Base-by-base conservation (phyloP, 2,888 invertebrate species). In the Zeuzera pyrina region DNA sequence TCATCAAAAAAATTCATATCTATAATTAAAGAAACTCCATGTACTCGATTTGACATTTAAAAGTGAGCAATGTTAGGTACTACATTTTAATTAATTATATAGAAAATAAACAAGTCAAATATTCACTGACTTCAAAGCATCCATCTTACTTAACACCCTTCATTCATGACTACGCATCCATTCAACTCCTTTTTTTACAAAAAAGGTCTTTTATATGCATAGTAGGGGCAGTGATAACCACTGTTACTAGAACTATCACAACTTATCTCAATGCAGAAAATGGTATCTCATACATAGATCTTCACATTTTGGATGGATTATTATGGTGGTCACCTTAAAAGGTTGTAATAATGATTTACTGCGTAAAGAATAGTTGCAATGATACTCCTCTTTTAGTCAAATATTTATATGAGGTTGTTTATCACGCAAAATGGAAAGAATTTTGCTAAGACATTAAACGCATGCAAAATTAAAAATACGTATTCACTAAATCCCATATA, bases 321-420 rank as follows among this genome's bases (percentile, higher is more conserved):
- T 36, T 42, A 36, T 44, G 50, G 50, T 58, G 54, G 53, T 52
- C 59, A 62, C 51, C 60, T 61, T 52, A 57, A 52, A 61, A 62
- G 54, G 47, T 46, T 50, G 45, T 63, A 62, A 71, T 61, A 42
- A 56, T 71, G 70, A 72, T 72, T 68, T 72, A 72, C 59, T 57
- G 46, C 45, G 39, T 45, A 54, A 63, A 59, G 60, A 56, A 56
- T 52, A 54, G 46, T 43, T 47, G 30, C 34, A 10, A 24, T 24
- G 24, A 24, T 10, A 24, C 24, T 8, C 19, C 19, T 19, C 8
- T 19, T 19, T 19, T 8, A n/a, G n/a, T n/a, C n/a, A n/a, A n/a
- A n/a, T n/a, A n/a, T n/a, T n/a, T n/a, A n/a, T n/a, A n/a, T n/a
- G n/a, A n/a, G n/a, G n/a, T n/a, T n/a, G n/a, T n/a, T n/a, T n/a